Percentiles rank a stretch among this genome's conserved stretches.
Conservation (phyloP, 1,140 invertebrate genomes). For the Brachionus rotundiformis region DNA sequence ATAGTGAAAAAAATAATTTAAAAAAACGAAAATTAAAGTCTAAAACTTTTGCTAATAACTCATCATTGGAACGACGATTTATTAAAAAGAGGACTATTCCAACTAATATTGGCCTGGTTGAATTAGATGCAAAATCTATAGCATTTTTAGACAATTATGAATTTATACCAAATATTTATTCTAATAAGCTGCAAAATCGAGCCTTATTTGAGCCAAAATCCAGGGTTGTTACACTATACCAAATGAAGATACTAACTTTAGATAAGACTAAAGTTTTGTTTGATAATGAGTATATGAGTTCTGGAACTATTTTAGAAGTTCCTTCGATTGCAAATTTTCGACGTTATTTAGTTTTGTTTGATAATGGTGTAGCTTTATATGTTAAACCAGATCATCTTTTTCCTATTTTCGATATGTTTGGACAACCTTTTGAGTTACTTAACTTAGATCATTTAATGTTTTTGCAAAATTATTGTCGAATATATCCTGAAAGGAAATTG, state of each 20-base stretch:
- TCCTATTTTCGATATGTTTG: conserved; percentile 34
- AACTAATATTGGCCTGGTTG: neutral
- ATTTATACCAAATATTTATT: neutral
- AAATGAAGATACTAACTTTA: neutral
- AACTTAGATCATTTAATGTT: conserved; percentile 29
- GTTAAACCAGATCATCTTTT: conserved; percentile 12
- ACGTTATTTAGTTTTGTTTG: conserved; percentile 48
- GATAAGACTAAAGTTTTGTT: conserved; percentile 24
- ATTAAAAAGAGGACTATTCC: conserved; percentile 8
- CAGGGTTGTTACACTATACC: conserved; percentile 28
- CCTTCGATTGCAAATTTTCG: neutral
- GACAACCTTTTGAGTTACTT: neutral
- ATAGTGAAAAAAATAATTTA: neutral
- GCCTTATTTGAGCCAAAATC: neutral
- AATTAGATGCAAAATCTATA: conserved; percentile 33
- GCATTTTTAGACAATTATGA: conserved; percentile 49
- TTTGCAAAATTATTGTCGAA: conserved; percentile 22
- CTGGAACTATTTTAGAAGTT: conserved; percentile 33
- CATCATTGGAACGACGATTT: neutral
- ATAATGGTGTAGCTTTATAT: conserved; percentile 28
- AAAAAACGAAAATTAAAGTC: conserved; percentile 19
- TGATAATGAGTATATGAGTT: conserved; percentile 13
- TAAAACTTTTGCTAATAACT: neutral
- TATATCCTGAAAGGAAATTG: conserved; percentile 51
- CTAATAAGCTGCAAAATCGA: neutral